Evolutionary conservation across 2,797 vertebrate species (phyloP).

Genomic region (Odontamblyopus rebecca): DNA sequence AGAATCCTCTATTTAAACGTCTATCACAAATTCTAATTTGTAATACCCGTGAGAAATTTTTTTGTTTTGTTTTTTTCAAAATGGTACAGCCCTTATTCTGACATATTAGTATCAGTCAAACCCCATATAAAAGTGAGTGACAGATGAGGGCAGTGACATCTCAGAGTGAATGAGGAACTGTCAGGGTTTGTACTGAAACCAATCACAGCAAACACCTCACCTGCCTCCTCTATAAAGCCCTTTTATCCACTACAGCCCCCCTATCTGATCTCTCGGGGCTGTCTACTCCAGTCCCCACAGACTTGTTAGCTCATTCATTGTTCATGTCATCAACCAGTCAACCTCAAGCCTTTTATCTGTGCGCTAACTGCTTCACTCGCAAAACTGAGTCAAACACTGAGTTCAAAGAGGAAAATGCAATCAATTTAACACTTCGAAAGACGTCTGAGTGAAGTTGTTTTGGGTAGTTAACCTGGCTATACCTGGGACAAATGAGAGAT

Average conservation of each 20-base stretch:
- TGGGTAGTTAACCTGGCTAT: background rate
- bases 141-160: background rate
- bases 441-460: background rate
- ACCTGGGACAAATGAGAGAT: background rate
- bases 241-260: background rate
- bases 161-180: background rate
- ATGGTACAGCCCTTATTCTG: no score
- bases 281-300: constrained; percentile 21
- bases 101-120: background rate
- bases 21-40: no score
- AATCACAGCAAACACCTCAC: background rate
- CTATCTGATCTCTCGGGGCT: constrained; percentile 4
- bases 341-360: background rate
- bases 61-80: background rate
- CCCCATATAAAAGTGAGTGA: background rate
- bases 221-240: background rate
- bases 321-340: background rate
- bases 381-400: background rate
- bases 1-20: no score
- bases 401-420: background rate
- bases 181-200: background rate
- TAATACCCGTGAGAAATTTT: background rate
- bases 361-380: background rate
- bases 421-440: background rate
- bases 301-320: constrained; percentile 15